A percentile compares a stretch with the other conserved stretches of the same genome.
Conservation (phyloP, 2,113 vertebrate species). For the Actenoides hombroni region DNA sequence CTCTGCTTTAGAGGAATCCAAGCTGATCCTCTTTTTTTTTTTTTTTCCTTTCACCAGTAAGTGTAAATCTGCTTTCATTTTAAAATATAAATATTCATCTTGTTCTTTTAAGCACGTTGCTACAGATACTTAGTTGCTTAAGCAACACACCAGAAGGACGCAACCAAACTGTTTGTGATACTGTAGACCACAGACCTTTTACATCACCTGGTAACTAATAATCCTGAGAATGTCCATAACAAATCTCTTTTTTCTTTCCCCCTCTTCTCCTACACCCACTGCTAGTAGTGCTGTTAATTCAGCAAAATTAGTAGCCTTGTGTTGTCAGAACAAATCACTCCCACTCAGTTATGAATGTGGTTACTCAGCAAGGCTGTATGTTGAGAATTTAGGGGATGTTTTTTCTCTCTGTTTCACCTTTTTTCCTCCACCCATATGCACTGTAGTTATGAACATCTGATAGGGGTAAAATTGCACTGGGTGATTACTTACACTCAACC, state of each 20-base stretch:
- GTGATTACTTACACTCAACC: conserved; percentile 31
- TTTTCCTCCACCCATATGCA: not conserved
- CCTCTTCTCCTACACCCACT: not conserved
- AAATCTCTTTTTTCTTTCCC: not conserved
- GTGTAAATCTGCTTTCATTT: not conserved
- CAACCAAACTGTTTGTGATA: not conserved
- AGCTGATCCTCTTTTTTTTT: not conserved
- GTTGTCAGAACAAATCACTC: conserved; percentile 67
- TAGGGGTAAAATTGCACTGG: not conserved
- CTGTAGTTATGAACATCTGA: conserved; percentile 10
- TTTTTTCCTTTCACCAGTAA: not conserved
- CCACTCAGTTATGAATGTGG: conserved; percentile 49
- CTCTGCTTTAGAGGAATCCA: not conserved
- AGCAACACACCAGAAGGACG: not conserved
- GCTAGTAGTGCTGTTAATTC: conserved; percentile 44
- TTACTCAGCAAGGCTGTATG: conserved; percentile 54
- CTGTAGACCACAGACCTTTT: not conserved
- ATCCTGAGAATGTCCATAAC: not conserved
- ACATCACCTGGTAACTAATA: not conserved
- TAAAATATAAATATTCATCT: not conserved
- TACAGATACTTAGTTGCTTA: not conserved
- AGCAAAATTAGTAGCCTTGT: conserved; percentile 60
- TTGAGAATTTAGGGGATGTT: conserved; percentile 33
- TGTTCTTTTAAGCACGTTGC: not conserved
- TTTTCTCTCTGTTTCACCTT: not conserved